Base-by-base conservation (phyloP, 2,888 invertebrate species). In the Drosophila prolongata region DNA sequence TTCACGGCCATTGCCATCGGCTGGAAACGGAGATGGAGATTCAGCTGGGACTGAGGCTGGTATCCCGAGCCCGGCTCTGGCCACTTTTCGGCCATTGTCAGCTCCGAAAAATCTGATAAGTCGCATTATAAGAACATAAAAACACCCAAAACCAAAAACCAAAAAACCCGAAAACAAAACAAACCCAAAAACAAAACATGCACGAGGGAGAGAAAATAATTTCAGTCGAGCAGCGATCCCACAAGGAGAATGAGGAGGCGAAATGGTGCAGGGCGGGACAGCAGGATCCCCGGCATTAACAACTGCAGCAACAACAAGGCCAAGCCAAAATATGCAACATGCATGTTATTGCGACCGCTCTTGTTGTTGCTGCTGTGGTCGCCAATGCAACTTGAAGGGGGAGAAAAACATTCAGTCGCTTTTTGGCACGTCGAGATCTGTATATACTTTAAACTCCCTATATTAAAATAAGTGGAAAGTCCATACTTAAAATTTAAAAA, bases 111-210 rank as follows among this genome's bases (percentile, higher is more conserved):
- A 88, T 88, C 88, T 90, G 88, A 88, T 88, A 88, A 88, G 81
- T 82, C 80, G 89, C 83, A 88, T 88, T 88, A 88, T 88, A 88
- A 88, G 90, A 89, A 88, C 88, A 90, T 88, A 90, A 88, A 90
- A 88, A 88, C 86, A 89, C 86, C 86, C 86, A 89, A 73, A 58
- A 88, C 75, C 72, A 59, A 80, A 88, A 80, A 53, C 49, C 40
- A 16, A 55, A 43, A 44, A 47, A 66, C 78, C 73, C 78, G 81
- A 88, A 87, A 81, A 88, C 79, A 87, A 87, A 87, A 87, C 76
- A 86, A 72, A 58, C 71, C 80, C 70, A 56, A 75, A 80, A 87
- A 59, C 76, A 84, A 80, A 76, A 87, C 70, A 74, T 61, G 75
- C 66, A 75, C 77, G 75, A 78, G 77, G 76, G 73, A 85, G 77